Base-by-base conservation (phyloP, 2,888 invertebrate genomes). In the Tiliacea citrago region DNA sequence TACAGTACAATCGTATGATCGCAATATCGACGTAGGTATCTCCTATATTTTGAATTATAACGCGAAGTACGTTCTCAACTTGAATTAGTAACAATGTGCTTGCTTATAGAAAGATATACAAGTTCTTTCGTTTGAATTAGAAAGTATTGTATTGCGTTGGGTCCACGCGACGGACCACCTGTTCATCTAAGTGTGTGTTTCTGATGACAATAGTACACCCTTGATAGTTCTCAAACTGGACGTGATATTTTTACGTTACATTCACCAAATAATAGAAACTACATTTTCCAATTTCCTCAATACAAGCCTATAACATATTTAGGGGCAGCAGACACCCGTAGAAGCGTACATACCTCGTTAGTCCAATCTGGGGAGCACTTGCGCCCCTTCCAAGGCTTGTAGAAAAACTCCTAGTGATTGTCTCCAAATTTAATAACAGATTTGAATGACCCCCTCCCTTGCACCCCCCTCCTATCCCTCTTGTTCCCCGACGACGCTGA, bases 391-490 rank as follows among this genome's bases (percentile, higher is more conserved):
- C 71, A 72, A 81, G 76, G 80, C 69, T 84, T 74, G 76, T 75
- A 80, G 81, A 88, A 87, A 87, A 90, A 87, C 87, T 89, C 87
- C 76, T 68, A 85, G 84, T 90, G 93, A 93, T 94, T 94, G 94
- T 94, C 92, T 92, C 89, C 86, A 91, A 95, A 95, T 94, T 94
- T 94, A 95, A 94, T 94, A 95, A 93, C 92, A 92, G 90, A 92
- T 93, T 92, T 91, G 90, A 93, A 93, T 93, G 93, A 92, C 92
- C 92, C 90, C 88, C 77, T 12, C 68, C 62, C 60, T 74, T 68
- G 13, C 18, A 6, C 24, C 45, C 8, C 5, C 18, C 39, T 66
- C 68, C 65, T 29, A 29, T 58, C 51, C 73, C 75, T 73, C 81
- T 58, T 57, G 12, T 62, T 24, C 49, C 61, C 21, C 58, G 21